Conservation (phyloP, 1,140 invertebrate genomes). For the Lucilia cuprina region DNA sequence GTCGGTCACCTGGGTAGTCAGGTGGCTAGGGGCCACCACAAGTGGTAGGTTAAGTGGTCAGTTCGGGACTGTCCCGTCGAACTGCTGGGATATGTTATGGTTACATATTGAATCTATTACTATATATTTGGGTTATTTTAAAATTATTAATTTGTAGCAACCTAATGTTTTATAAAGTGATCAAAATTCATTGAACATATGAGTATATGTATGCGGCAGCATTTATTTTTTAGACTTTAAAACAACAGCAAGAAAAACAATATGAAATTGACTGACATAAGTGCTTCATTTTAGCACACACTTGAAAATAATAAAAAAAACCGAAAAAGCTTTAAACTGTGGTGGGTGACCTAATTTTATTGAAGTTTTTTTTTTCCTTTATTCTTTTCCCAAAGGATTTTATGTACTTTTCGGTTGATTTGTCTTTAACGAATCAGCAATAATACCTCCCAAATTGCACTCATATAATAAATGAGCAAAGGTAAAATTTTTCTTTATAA, state of each 20-base stretch:
- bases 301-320: neutral
- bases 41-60: too few relatives aligned
- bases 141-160: neutral
- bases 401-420: neutral
- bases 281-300: constrained; percentile 26
- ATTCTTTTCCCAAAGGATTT: neutral
- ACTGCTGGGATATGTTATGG: too few relatives aligned
- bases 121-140: too few relatives aligned
- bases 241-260: neutral
- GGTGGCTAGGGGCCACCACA: too few relatives aligned
- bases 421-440: neutral
- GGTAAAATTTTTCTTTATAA: too few relatives aligned
- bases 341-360: constrained; percentile 27
- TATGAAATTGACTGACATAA: constrained; percentile 5
- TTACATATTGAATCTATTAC: too few relatives aligned
- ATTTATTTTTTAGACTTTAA: neutral
- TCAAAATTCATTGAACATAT: neutral
- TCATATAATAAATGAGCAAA: neutral
- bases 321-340: neutral
- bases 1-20: too few relatives aligned
- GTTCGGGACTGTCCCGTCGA: too few relatives aligned
- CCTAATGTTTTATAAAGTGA: neutral
- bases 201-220: neutral
- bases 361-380: neutral
- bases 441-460: neutral